Base-by-base conservation (phyloP, 2,888 invertebrate species). In the Lasioglossum oenotherae region DNA sequence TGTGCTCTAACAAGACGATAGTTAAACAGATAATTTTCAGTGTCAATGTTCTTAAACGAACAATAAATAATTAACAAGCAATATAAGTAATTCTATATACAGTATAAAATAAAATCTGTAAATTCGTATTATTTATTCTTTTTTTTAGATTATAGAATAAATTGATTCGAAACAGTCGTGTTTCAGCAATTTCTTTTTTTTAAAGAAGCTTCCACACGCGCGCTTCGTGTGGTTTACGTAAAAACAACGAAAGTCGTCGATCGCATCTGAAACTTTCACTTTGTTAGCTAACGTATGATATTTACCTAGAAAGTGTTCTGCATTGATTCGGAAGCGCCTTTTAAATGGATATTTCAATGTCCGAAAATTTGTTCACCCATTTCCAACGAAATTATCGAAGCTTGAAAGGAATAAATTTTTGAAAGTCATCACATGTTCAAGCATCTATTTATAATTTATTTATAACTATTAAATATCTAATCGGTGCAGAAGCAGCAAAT, bases 231-330 rank as follows among this genome's bases (percentile, higher is more conserved):
- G 72, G 60, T 85, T 81, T 75, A 73, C 64, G 64, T 53, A 74
- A 81, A 86, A 85, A 76, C 67, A 85, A 86, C 67, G 81, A 85
- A 86, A 85, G 81, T 81, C 60, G 19, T 71, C 44, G 78, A 81
- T 81, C 74, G 72, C 72, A 80, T 80, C 80, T 83, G 44, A 71
- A 87, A 87, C 83, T 86, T 87, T 86, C 83, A 78, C 84, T 80
- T 81, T 77, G 57, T 82, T 82, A 86, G 78, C 76, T 71, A 86
- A 80, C 75, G 8, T 83, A 78, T 77, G 72, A 86, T 86, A 86
- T 86, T 86, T 85, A 85, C 85, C 86, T 86, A 81, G 81, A 86
- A 85, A 85, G 86, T 81, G 75, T 31, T 84, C 81, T 85, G 78
- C 81, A 81, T 81, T 81, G 81, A 85, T 81, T 86, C 64, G 78